A percentile compares a stretch with the other conserved stretches of the same genome.
These are phyloP conservation scores for Polyploca ridens DNA, from an alignment of 2,888 invertebrate genomes.

Conservation along the genomic window DNA sequence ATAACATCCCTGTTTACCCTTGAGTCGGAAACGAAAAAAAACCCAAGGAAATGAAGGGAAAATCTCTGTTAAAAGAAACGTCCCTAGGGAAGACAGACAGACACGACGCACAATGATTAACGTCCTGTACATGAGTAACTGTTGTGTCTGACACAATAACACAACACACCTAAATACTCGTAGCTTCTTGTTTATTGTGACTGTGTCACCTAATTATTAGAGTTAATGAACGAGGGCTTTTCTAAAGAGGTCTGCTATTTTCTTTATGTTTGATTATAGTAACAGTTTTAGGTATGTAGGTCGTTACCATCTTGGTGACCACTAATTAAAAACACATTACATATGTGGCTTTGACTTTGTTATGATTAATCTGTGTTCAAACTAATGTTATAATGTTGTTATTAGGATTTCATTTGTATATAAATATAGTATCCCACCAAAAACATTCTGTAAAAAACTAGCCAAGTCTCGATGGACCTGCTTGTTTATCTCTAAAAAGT, in stretches of 20 bases:
- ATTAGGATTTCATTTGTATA: too few species aligned
- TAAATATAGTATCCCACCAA: too few species aligned
- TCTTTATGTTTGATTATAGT: not conserved
- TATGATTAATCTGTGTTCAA: too few species aligned
- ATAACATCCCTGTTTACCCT: conserved; percentile 59
- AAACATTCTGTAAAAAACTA: too few species aligned
- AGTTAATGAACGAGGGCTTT: conserved; percentile 32
- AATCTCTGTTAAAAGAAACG: conserved; percentile 50
- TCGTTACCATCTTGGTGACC: too few species aligned
- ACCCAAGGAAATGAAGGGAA: conserved; percentile 67
- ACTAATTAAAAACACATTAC: too few species aligned
- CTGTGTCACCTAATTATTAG: conserved; percentile 37
- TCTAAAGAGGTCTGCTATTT: conserved; percentile 5
- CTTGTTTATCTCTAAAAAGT: too few species aligned
- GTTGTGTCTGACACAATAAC: conserved; percentile 49
- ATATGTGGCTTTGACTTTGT: too few species aligned
- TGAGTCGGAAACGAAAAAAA: conserved; percentile 66
- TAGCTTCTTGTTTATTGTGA: conserved; percentile 42
- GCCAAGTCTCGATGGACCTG: too few species aligned
- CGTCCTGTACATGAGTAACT: conserved; percentile 56
- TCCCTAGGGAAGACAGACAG: conserved; percentile 33
- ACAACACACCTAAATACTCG: conserved; percentile 42
- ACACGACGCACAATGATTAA: conserved; percentile 59
- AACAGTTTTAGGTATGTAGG: too few species aligned
- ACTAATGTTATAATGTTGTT: too few species aligned